phyloP scores from a whole-genome alignment of 2,888 invertebrate genomes.

The Lysandra coridon region DNA sequence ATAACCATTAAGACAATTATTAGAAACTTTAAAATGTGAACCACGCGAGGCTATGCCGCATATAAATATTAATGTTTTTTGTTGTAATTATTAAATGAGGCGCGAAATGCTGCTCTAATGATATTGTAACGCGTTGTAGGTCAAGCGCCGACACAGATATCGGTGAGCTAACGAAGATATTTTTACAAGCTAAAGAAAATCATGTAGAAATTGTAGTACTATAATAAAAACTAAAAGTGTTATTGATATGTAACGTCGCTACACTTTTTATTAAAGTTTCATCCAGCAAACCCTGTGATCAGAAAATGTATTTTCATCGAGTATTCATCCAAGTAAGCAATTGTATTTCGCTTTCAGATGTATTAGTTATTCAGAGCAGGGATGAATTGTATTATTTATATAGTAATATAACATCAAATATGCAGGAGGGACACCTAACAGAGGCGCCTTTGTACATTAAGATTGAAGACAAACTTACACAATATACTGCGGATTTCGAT shows the following conservation, averaged over 20 bases:
- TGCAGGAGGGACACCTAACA: conserved; percentile 36
- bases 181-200: no score
- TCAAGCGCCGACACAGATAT: background rate
- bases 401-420: conserved; percentile 2
- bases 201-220: no score
- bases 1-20: conserved; percentile 15
- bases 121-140: background rate
- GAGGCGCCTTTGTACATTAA: conserved; percentile 34
- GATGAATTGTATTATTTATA: background rate
- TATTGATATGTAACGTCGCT: background rate
- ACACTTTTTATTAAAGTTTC: background rate
- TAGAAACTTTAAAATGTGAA: conserved; percentile 27
- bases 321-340: background rate
- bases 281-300: background rate
- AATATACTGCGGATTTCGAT: no score
- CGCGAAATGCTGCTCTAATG: background rate
- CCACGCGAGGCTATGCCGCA: conserved; percentile 7
- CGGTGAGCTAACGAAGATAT: no score
- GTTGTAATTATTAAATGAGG: conserved; percentile 23
- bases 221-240: background rate
- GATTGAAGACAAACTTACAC: background rate
- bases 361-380: conserved; percentile 11
- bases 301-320: background rate
- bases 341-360: background rate
- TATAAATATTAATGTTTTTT: conserved; percentile 27